Conservation (phyloP, 1,140 invertebrate species). For the Hyphantria cunea region DNA sequence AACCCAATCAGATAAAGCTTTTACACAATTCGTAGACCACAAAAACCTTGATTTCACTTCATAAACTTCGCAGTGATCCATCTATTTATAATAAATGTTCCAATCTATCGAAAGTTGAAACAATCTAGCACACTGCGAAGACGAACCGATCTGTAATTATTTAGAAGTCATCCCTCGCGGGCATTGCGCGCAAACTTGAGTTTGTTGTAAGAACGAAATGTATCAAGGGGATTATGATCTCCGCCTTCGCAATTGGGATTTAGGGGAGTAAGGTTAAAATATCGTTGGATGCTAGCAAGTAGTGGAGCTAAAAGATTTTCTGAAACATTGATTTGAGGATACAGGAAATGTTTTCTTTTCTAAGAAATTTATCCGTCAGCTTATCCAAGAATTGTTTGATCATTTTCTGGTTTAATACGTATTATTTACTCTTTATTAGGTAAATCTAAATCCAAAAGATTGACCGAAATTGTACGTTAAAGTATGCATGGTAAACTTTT, state of each 20-base stretch:
- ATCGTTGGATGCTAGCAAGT: background rate
- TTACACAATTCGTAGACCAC: too few relatives aligned
- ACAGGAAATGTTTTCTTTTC: background rate
- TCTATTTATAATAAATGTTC: background rate
- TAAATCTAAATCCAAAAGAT: too few relatives aligned
- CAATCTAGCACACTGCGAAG: background rate
- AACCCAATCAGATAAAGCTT: too few relatives aligned
- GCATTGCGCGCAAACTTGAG: background rate
- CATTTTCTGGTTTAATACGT: too few relatives aligned
- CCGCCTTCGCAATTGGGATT: slow-evolving; percentile 5
- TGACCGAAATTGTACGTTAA: too few relatives aligned
- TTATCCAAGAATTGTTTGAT: too few relatives aligned
- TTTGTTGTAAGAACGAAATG: slow-evolving; percentile 11
- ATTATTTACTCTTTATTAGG: too few relatives aligned
- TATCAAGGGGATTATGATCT: slow-evolving; percentile 18
- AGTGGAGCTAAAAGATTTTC: background rate
- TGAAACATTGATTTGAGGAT: background rate
- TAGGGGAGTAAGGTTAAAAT: slow-evolving; percentile 10
- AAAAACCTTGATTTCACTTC: too few relatives aligned
- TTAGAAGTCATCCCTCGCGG: slow-evolving; percentile 13
- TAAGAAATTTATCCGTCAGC: background rate
- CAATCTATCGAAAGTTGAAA: slow-evolving; percentile 11
- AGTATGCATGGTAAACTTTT: too few relatives aligned
- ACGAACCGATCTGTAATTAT: slow-evolving; percentile 14
- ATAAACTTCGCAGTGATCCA: background rate